Evolutionary conservation across 1,140 invertebrate species (phyloP).

Genomic region (Temnothorax curvispinosus): DNA sequence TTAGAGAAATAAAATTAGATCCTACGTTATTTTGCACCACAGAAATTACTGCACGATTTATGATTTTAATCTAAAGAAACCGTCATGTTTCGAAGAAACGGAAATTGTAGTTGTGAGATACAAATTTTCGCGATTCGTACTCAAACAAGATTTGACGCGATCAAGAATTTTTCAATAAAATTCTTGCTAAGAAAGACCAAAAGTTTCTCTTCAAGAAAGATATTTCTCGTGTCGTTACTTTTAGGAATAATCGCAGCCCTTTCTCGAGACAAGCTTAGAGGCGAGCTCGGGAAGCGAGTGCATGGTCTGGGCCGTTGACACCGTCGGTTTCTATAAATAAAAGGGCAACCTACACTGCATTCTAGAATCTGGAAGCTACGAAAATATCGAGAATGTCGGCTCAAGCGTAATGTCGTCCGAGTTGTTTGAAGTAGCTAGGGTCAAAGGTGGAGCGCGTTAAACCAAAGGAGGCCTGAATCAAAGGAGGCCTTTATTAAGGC

Average conservation of each 20-base stretch:
- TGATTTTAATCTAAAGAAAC: neutral
- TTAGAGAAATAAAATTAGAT: neutral
- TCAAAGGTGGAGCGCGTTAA: neutral
- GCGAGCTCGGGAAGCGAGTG: neutral
- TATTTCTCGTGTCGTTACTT: neutral
- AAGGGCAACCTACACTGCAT: conserved; percentile 57
- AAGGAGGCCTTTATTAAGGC: neutral
- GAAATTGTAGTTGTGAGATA: neutral
- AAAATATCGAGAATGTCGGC: conserved; percentile 64
- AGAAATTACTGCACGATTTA: neutral
- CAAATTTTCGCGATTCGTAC: neutral
- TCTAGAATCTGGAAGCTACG: conserved; percentile 60
- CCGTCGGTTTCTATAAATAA: conserved; percentile 69
- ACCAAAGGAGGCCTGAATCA: neutral
- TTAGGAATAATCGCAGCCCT: neutral
- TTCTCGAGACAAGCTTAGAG: neutral
- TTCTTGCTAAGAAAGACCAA: neutral
- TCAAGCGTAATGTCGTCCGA: neutral
- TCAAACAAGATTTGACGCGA: neutral
- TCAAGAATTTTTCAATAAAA: neutral
- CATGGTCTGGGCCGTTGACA: conserved; percentile 64
- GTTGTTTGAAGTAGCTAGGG: neutral
- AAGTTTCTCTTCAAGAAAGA: neutral
- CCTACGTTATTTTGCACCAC: neutral
- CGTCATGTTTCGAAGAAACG: neutral